Conservation (phyloP, 2,797 vertebrate genomes). For the Tragelaphus oryx region DNA sequence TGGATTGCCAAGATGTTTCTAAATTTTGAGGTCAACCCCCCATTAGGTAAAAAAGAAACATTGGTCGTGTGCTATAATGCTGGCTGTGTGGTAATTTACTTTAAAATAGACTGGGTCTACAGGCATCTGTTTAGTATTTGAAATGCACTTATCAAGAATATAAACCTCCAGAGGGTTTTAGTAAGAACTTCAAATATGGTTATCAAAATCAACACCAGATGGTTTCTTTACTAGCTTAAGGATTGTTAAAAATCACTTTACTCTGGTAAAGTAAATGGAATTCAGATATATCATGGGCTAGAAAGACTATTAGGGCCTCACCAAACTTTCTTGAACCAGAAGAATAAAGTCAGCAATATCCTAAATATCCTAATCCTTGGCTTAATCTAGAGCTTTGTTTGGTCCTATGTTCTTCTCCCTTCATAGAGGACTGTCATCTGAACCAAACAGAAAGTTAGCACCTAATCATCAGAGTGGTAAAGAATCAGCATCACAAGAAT, state of each 20-base stretch:
- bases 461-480: neutral
- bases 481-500: neutral
- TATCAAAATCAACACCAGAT: neutral
- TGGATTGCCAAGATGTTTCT: neutral
- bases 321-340: neutral
- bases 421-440: neutral
- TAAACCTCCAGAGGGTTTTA: neutral
- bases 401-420: neutral
- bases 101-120: neutral
- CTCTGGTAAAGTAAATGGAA: neutral
- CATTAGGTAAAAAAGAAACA: neutral
- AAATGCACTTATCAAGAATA: neutral
- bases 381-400: neutral
- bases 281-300: neutral
- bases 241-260: neutral
- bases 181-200: neutral
- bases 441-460: neutral
- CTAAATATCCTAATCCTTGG: neutral
- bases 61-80: neutral
- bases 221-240: neutral
- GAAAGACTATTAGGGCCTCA: neutral
- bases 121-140: neutral
- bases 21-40: neutral
- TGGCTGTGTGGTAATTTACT: neutral
- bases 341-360: neutral